Base-by-base conservation (phyloP, 2,888 invertebrate genomes). In the Stenchaetothrips biformis region DNA sequence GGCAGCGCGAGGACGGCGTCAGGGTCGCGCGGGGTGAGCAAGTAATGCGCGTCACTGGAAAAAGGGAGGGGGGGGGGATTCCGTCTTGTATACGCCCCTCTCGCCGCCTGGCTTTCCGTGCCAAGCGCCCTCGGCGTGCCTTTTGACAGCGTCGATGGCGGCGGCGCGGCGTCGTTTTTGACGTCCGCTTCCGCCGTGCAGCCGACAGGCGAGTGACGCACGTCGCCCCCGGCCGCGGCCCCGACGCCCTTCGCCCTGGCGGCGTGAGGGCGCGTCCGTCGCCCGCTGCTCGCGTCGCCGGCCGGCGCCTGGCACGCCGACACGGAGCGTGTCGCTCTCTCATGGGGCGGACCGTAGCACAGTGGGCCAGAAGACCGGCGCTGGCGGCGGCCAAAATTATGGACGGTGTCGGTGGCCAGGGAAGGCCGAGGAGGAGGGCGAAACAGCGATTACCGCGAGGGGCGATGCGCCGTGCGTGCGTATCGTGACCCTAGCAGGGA, bases 391-490 rank as follows among this genome's bases (percentile, higher is more conserved):
- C n/a, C n/a, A n/a, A n/a, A n/a, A n/a, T n/a, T n/a, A n/a, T n/a
- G n/a, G n/a, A n/a, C n/a, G n/a, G n/a, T n/a, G n/a, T n/a, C n/a
- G n/a, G n/a, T n/a, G n/a, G n/a, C n/a, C n/a, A n/a, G n/a, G n/a
- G n/a, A n/a, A n/a, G n/a, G 37, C 37, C 2, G 37, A 37, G 4
- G 37, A 4, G 37, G 37, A 37, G 25, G 67, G 67, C 7, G 67
- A 74, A 74, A 74, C 67, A 21, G 25, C 67, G 67, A 74, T 74
- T 74, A 74, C 25, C 67, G 67, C 25, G 67, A 25, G 11, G 67
- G 67, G 67, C 67, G 67, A 74, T 74, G 67, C 67, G 25, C 25
- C 67, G 67, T 74, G 67, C 67, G 67, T 25, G 67, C 21, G 67
- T 25, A 74, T 74, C 67, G 67, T 74, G 67, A 74, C 67, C 67